Conservation (phyloP, 2,113 vertebrate species). For the Cygnus buccinator region DNA sequence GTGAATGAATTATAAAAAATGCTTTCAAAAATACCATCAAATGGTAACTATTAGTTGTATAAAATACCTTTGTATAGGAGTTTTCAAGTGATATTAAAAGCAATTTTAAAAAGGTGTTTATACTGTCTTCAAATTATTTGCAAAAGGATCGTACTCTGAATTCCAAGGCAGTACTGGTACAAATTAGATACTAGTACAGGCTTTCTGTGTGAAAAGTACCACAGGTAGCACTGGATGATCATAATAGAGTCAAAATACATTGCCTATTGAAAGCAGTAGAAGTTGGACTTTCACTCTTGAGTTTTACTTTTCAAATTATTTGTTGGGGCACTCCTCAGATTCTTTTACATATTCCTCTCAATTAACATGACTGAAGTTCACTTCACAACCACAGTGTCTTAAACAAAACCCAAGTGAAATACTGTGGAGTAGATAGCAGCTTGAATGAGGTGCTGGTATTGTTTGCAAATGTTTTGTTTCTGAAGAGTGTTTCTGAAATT, state of each 20-base stretch:
- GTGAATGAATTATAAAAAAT: neutral
- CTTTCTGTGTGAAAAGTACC: neutral
- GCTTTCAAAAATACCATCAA: neutral
- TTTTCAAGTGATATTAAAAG: conserved; percentile 3
- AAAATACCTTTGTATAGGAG: neutral
- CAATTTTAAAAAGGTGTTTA: neutral
- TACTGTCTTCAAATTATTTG: neutral
- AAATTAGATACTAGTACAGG: neutral
- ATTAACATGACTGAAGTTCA: neutral
- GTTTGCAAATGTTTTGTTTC: neutral
- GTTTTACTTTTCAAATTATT: neutral
- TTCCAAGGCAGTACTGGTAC: neutral
- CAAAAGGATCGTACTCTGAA: neutral
- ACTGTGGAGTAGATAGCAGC: neutral
- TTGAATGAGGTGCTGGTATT: neutral
- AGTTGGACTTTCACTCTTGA: neutral
- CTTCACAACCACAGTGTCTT: neutral
- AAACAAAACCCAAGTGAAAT: neutral
- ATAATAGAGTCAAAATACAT: neutral
- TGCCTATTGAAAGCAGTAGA: neutral
- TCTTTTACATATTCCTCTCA: neutral
- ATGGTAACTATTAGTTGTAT: neutral
- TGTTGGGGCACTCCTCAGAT: neutral
- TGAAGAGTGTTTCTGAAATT: conserved; percentile 37
- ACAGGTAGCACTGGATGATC: neutral